phyloP scores from a whole-genome alignment of 1,140 invertebrate genomes.

The Ptiloglossa arizonensis region DNA sequence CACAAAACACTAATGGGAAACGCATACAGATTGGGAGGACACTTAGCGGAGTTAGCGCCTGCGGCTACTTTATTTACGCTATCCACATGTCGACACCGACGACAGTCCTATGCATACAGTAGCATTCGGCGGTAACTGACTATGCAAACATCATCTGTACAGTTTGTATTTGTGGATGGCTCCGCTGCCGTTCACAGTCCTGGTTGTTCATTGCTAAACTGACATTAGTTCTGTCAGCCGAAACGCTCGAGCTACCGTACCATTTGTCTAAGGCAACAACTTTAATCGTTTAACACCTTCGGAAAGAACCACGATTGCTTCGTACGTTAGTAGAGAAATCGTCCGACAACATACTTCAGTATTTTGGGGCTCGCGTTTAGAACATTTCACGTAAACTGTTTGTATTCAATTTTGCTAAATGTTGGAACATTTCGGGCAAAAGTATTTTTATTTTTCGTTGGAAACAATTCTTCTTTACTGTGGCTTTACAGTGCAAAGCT shows the following conservation, averaged over 20 bases:
- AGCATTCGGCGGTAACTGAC: conserved; percentile 67
- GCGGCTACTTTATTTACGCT: conserved; percentile 71
- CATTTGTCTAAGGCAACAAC: conserved; percentile 60
- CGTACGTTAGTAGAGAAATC: conserved; percentile 11
- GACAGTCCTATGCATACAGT: conserved; percentile 66
- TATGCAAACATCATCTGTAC: conserved; percentile 52
- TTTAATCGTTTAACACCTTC: conserved; percentile 62
- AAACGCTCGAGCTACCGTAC: conserved; percentile 57
- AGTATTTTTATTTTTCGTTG: too few species aligned
- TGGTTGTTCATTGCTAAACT: conserved; percentile 54
- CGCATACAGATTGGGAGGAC: conserved; percentile 64
- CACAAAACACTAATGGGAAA: conserved; percentile 55
- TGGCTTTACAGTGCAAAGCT: too few species aligned
- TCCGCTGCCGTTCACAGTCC: conserved; percentile 44
- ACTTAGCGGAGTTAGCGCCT: conserved; percentile 67
- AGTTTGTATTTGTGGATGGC: conserved; percentile 55
- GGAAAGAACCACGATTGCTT: conserved; percentile 36
- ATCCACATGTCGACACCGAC: conserved; percentile 50
- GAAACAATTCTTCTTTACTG: too few species aligned
- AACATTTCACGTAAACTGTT: neutral
- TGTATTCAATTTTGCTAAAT: too few species aligned
- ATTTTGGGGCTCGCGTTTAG: neutral
- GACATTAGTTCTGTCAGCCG: conserved; percentile 56
- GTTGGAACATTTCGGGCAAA: too few species aligned
- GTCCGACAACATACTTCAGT: conserved; percentile 37